These are phyloP conservation scores for Odontamblyopus rebecca DNA, from an alignment of 2,797 vertebrate genomes.

Conservation along the genomic window DNA sequence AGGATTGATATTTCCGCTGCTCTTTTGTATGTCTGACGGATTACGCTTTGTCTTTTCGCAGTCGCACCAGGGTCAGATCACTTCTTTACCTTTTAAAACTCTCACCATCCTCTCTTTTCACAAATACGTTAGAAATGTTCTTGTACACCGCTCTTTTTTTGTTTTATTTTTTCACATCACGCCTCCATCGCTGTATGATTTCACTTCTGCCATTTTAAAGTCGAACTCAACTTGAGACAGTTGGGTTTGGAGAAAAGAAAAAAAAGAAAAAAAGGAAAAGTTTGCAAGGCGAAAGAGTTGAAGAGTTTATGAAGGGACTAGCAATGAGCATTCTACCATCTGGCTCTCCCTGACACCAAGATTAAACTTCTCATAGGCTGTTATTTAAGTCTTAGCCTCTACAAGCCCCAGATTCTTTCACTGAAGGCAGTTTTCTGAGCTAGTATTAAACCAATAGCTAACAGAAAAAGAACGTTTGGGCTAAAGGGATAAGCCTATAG, in stretches of 20 bases:
- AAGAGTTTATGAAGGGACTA: conserved; percentile 5
- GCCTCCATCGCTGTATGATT: background rate
- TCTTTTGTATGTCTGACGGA: background rate
- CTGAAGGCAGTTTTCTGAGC: background rate
- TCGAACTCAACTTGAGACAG: conserved; percentile 1
- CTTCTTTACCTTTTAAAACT: background rate
- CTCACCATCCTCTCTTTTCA: background rate
- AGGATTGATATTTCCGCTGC: background rate
- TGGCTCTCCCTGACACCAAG: conserved; percentile 3
- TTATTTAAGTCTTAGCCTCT: conserved; percentile 3
- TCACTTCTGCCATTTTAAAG: background rate
- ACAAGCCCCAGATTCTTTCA: background rate
- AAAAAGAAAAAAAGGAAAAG: background rate
- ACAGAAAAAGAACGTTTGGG: background rate
- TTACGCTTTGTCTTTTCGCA: background rate
- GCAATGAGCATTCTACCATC: conserved; percentile 7
- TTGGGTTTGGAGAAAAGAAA: background rate
- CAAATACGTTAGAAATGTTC: background rate
- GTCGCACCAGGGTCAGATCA: background rate
- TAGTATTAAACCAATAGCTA: background rate
- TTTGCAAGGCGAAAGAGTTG: conserved; percentile 3
- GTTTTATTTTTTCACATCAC: background rate
- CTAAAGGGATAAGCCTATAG: background rate
- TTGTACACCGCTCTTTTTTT: background rate
- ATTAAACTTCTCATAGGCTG: conserved; percentile 7